Base-by-base conservation (phyloP, 2,888 invertebrate genomes). In the Amphipoea oculea region DNA sequence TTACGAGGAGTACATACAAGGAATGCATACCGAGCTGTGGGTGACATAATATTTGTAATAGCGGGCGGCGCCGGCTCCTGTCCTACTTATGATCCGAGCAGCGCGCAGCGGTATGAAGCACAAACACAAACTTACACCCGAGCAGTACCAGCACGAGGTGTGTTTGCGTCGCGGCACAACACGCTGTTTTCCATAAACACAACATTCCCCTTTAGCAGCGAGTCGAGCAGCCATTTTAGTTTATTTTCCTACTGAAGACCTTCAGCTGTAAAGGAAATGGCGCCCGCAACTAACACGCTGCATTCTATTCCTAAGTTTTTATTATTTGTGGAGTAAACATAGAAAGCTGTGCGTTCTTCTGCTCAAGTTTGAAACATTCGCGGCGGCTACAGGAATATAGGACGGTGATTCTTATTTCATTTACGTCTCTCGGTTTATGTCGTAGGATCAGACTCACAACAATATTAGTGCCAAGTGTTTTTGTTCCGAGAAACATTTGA, bases 121-220 rank as follows among this genome's bases (percentile, higher is more conserved):
- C 78, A 78, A 85, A 87, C 86, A 87, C 79, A 42, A 88, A 88
- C 83, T 87, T 85, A 51, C 74, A 81, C 70, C 73, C 79, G 81
- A 82, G 78, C 88, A 83, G 82, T 77, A 88, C 80, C 86, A 84
- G 54, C 51, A 29, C 54, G 76, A 48, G 76, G 76, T 73, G 85
- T 69, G 76, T 82, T 79, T 81, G 79, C 82, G 85, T 82, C 82
- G 76, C 75, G 69, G 63, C 82, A 71, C 48, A 74, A 76, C 80
- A 84, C 45, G 75, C 73, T 80, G 83, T 88, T 90, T 88, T 84
- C 87, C 87, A 90, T 89, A 89, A 89, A 90, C 89, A 90, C 82
- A 85, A 81, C 79, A 87, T 87, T 85, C 85, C 86, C 78, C 81
- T 90, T 86, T 81, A 85, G 76, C 78, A 82, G 74, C 45, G 68